These are phyloP conservation scores for Aphrophora alni DNA, from an alignment of 2,888 invertebrate species.

Conservation along the genomic window DNA sequence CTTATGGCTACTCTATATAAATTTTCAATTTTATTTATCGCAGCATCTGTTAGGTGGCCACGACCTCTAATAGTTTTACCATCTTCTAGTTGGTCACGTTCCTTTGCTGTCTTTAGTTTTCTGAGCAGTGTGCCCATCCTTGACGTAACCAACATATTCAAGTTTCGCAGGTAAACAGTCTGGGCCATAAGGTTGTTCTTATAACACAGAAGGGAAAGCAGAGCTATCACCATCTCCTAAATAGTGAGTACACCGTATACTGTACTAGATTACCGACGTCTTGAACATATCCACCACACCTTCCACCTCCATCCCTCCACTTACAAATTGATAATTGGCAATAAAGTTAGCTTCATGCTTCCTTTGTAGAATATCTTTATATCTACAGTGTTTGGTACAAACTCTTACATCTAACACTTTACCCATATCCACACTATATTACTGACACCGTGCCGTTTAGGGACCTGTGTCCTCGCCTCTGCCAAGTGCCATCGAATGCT, in stretches of 20 bases:
- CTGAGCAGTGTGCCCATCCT: slow-evolving; percentile 42
- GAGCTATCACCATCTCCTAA: slow-evolving; percentile 18
- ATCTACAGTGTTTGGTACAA: slow-evolving; percentile 25
- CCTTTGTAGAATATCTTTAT: background rate
- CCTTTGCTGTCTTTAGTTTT: slow-evolving; percentile 24
- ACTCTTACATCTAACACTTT: slow-evolving; percentile 21
- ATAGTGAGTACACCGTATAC: slow-evolving; percentile 16
- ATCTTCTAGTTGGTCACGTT: slow-evolving; percentile 21
- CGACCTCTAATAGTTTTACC: slow-evolving; percentile 43
- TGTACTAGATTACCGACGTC: background rate
- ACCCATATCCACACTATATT: slow-evolving; percentile 11
- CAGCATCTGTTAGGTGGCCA: slow-evolving; percentile 47
- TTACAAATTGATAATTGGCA: background rate
- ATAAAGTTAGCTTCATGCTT: slow-evolving; percentile 9
- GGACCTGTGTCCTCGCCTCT: slow-evolving; percentile 21
- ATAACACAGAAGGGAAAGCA: background rate
- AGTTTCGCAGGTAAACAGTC: slow-evolving; percentile 32
- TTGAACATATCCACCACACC: slow-evolving; percentile 19
- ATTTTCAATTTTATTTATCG: slow-evolving; percentile 47
- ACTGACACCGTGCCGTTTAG: slow-evolving; percentile 19
- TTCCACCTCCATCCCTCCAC: slow-evolving; percentile 23
- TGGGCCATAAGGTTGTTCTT: slow-evolving; percentile 24
- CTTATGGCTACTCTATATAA: slow-evolving; percentile 51
- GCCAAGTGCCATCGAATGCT: slow-evolving; percentile 25
- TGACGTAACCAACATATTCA: slow-evolving; percentile 13